Evolutionary conservation across 1,140 invertebrate species (phyloP).

Genomic region (Galendromus occidentalis): DNA sequence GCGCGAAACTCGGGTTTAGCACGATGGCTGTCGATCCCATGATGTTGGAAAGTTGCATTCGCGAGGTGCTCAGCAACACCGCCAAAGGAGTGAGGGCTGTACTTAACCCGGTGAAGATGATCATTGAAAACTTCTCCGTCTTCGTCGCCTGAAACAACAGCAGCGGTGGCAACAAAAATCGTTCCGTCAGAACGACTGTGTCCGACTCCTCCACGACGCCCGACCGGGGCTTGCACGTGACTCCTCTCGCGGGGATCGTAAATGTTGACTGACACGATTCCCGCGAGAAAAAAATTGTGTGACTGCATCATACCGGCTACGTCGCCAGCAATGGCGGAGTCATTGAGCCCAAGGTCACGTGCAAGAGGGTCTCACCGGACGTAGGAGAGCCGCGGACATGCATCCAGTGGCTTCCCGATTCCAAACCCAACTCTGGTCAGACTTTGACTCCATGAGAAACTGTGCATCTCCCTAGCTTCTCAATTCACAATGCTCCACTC

Average conservation of each 20-base stretch:
- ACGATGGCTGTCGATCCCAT: slow-evolving; percentile 74
- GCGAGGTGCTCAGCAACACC: slow-evolving; percentile 68
- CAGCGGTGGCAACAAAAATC: background rate
- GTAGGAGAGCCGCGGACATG: slow-evolving; percentile 83
- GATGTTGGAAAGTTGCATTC: slow-evolving; percentile 68
- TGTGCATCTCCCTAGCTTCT: slow-evolving; percentile 51
- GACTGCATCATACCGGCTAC: slow-evolving; percentile 67
- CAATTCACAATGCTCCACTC: too few relatives aligned
- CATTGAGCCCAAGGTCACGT: slow-evolving; percentile 47
- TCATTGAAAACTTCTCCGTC: slow-evolving; percentile 54
- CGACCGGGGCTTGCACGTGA: slow-evolving; percentile 40
- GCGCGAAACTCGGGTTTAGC: slow-evolving; percentile 77
- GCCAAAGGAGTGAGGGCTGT: slow-evolving; percentile 81
- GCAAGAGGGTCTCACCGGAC: slow-evolving; percentile 36
- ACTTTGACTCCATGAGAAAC: slow-evolving; percentile 67
- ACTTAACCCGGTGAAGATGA: slow-evolving; percentile 73
- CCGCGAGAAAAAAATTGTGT: slow-evolving; percentile 49
- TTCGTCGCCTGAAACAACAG: slow-evolving; percentile 35
- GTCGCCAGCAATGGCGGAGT: slow-evolving; percentile 46
- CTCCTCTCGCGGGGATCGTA: slow-evolving; percentile 50
- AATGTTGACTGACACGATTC: slow-evolving; percentile 82
- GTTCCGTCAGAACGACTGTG: slow-evolving; percentile 31
- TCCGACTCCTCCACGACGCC: slow-evolving; percentile 77
- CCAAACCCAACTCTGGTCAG: slow-evolving; percentile 53
- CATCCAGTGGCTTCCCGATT: slow-evolving; percentile 93